Percentiles rank a stretch among this genome's conserved stretches.
phyloP scores from a whole-genome alignment of 2,113 vertebrate genomes.

The Cavia porcellus region DNA sequence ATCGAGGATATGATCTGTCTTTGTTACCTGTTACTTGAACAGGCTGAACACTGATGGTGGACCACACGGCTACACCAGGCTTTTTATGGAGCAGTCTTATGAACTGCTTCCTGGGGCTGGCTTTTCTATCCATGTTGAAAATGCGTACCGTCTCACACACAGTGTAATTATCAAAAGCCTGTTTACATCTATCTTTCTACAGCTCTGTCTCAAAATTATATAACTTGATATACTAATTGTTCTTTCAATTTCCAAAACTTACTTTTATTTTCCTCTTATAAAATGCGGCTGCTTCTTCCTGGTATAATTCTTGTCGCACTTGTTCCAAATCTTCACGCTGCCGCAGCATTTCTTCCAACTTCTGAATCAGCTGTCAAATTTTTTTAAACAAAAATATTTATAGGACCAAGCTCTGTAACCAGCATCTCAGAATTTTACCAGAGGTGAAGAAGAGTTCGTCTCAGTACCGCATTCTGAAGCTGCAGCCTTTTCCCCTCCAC shows the following conservation, averaged over 20 bases:
- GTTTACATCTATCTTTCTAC: background rate
- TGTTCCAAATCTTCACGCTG: constrained; percentile 92
- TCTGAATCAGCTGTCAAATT: constrained; percentile 87
- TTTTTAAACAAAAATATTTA: constrained; percentile 48
- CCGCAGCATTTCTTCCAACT: constrained; percentile 88
- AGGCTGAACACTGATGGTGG: background rate
- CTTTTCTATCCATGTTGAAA: background rate
- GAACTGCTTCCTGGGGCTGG: background rate
- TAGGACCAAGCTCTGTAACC: background rate
- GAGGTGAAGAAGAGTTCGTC: background rate
- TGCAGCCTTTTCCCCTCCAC: constrained; percentile 90
- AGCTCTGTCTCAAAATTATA: background rate
- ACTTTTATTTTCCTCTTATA: constrained; percentile 90
- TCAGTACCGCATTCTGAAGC: constrained; percentile 90
- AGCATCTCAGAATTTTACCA: constrained; percentile 49
- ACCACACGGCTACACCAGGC: background rate
- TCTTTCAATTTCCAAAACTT: constrained; percentile 72
- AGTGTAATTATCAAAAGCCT: background rate
- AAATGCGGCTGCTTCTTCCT: constrained; percentile 92
- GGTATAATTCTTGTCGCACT: constrained; percentile 91
- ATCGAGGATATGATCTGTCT: background rate
- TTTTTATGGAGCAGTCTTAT: background rate
- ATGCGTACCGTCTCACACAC: background rate
- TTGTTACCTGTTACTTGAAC: background rate
- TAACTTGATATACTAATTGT: background rate